phyloP scores from a whole-genome alignment of 2,888 invertebrate species.

The Macaria liturata region DNA sequence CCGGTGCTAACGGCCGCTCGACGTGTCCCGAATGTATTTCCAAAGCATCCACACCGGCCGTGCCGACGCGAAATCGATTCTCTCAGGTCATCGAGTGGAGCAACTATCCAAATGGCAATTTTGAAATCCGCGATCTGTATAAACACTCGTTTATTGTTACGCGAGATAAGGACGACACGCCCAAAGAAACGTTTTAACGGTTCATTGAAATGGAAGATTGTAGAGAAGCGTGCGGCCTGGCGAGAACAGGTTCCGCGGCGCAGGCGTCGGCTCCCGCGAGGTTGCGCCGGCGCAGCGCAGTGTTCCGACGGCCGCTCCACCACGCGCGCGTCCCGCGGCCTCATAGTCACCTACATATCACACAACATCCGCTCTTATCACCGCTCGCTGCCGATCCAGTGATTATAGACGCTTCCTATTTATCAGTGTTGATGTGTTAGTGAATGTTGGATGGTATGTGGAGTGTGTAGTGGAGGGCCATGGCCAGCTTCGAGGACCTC shows the following conservation, averaged over 20 bases:
- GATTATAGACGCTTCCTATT: slow-evolving; percentile 26
- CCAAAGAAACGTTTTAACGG: slow-evolving; percentile 74
- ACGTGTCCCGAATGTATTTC: slow-evolving; percentile 57
- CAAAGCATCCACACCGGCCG: slow-evolving; percentile 36
- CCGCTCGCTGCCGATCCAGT: slow-evolving; percentile 28
- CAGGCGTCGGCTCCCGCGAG: slow-evolving; percentile 64
- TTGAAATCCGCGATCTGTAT: slow-evolving; percentile 37
- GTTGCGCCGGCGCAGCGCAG: slow-evolving; percentile 73
- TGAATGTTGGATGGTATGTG: slow-evolving; percentile 59
- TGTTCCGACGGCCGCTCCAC: slow-evolving; percentile 70
- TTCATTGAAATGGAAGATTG: slow-evolving; percentile 77
- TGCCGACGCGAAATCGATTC: slow-evolving; percentile 29
- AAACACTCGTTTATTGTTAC: slow-evolving; percentile 36
- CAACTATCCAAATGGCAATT: slow-evolving; percentile 35
- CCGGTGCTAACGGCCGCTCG: slow-evolving; percentile 53
- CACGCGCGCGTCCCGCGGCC: slow-evolving; percentile 55
- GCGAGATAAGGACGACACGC: slow-evolving; percentile 61
- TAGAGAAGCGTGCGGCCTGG: slow-evolving; percentile 57
- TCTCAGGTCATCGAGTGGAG: slow-evolving; percentile 28
- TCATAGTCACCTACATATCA: slow-evolving; percentile 42
- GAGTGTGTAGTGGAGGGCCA: slow-evolving; percentile 58
- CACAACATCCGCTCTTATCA: slow-evolving; percentile 44
- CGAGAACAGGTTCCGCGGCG: slow-evolving; percentile 69
- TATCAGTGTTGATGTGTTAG: slow-evolving; percentile 57
- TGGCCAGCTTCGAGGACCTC: slow-evolving; percentile 87